A percentile compares a stretch with the other conserved stretches of the same genome.
Evolutionary conservation across 1,140 invertebrate species (phyloP).

Genomic region (Halictus rubicundus): DNA sequence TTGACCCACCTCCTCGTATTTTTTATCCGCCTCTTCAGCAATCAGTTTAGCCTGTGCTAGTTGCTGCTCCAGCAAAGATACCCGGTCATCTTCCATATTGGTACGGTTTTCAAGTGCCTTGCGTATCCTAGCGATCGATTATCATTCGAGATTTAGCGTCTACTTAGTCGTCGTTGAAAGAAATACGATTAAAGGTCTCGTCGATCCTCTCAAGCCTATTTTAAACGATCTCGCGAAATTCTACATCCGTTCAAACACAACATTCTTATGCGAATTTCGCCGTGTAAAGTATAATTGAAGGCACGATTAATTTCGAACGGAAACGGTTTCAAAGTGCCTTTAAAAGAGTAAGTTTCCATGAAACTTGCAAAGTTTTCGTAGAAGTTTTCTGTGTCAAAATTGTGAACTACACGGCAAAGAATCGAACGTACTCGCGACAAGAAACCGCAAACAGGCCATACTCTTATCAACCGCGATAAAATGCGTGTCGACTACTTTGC

Average conservation of each 20-base stretch:
- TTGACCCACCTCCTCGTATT: conserved; percentile 97
- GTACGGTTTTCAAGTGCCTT: conserved; percentile 99
- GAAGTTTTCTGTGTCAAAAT: not conserved
- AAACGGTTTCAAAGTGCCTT: too few relatives aligned
- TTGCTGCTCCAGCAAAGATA: conserved; percentile 95
- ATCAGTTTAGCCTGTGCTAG: conserved; percentile 98
- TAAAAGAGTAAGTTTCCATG: too few relatives aligned
- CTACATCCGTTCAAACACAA: too few relatives aligned
- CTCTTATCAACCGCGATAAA: conserved; percentile 47
- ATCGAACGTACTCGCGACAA: not conserved
- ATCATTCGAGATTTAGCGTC: conserved; percentile 64
- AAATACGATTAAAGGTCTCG: not conserved
- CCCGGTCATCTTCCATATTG: conserved; percentile 99
- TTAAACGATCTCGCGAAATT: too few relatives aligned
- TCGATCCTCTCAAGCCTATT: too few relatives aligned
- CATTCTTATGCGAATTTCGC: too few relatives aligned
- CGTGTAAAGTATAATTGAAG: too few relatives aligned
- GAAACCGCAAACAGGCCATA: conserved; percentile 21
- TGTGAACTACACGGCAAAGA: not conserved
- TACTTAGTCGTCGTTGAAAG: conserved; percentile 66
- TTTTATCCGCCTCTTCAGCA: conserved; percentile 99
- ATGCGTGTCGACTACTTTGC: conserved; percentile 1
- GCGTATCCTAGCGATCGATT: conserved; percentile 90
- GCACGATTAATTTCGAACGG: too few relatives aligned
- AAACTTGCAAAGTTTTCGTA: too few relatives aligned